Evolutionary conservation across 1,140 invertebrate species (phyloP).

Genomic region (Notospermus geniculatus): DNA sequence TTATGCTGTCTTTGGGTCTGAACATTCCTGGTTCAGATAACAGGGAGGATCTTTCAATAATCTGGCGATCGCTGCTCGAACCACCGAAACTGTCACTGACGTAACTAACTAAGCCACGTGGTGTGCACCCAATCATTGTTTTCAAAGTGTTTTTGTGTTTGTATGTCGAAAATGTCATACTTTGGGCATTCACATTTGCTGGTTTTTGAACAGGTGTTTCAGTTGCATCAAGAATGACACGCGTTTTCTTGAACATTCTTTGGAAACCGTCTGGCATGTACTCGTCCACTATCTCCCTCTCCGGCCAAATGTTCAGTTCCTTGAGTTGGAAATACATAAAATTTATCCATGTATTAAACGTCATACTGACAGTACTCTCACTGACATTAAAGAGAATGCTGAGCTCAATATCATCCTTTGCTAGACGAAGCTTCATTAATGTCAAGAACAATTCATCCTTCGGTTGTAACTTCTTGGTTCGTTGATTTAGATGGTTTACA

Average conservation of each 20-base stretch:
- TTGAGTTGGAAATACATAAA: too few species aligned
- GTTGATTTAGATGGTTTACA: constrained; percentile 4
- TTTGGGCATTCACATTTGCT: constrained; percentile 5
- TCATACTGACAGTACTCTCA: not conserved
- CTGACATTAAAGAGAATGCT: not conserved
- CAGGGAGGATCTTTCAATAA: constrained; percentile 11
- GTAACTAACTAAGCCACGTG: constrained; percentile 14
- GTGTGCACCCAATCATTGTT: constrained; percentile 13
- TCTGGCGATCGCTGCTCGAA: constrained; percentile 13
- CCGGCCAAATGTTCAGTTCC: constrained; percentile 11
- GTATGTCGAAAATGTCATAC: constrained; percentile 10
- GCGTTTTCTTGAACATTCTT: constrained; percentile 4
- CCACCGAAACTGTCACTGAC: constrained; percentile 12
- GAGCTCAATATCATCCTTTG: not conserved
- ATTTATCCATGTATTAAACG: constrained; percentile 19
- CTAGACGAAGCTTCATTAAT: too few species aligned
- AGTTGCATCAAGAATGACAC: constrained; percentile 16
- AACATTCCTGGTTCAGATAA: constrained; percentile 1
- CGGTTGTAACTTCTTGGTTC: not conserved
- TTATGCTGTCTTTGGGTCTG: constrained; percentile 11
- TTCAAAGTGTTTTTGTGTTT: constrained; percentile 20
- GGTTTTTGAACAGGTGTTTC: constrained; percentile 17
- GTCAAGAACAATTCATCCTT: too few species aligned
- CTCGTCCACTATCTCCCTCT: constrained; percentile 3
- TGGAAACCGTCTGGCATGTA: constrained; percentile 16